Evolutionary conservation across 2,797 vertebrate genomes (phyloP).

Genomic region (Gephyroberyx darwinii): DNA sequence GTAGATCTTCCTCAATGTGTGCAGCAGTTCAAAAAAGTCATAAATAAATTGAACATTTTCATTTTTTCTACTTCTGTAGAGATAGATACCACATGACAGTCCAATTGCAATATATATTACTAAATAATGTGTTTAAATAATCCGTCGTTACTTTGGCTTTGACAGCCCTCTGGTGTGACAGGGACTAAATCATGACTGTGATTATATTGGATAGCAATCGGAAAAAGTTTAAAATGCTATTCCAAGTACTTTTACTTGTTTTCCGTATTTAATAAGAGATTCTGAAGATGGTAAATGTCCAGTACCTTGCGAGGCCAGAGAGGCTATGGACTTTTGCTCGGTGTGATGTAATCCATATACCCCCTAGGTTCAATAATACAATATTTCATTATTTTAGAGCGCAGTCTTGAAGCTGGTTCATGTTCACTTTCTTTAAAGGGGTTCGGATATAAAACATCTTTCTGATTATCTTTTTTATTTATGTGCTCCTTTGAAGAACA

Average conservation of each 20-base stretch:
- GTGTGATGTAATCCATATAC: constrained; percentile 4
- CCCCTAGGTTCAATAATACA: background rate
- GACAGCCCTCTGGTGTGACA: background rate
- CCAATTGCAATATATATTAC: background rate
- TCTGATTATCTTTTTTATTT: no score
- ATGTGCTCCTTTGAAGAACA: no score
- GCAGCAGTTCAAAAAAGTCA: constrained; percentile 3
- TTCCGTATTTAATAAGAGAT: background rate
- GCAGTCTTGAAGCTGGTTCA: background rate
- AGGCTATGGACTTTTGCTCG: constrained; percentile 21
- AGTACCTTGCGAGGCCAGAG: background rate
- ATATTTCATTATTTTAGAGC: background rate
- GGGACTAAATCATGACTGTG: constrained; percentile 5
- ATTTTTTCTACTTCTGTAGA: background rate
- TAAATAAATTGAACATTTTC: background rate
- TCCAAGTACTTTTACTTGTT: no score
- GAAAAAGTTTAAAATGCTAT: constrained; percentile 15
- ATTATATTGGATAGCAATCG: background rate
- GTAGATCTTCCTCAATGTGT: background rate
- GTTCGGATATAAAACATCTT: no score
- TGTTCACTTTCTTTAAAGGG: no score
- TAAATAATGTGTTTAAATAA: background rate
- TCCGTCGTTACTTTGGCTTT: constrained; percentile 15
- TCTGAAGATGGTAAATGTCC: background rate
- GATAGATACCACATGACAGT: background rate